Evolutionary conservation across 2,113 vertebrate species (phyloP), one percentile per base, ranked within the genome.

Genomic region (Cyprinodon variegatus): DNA sequence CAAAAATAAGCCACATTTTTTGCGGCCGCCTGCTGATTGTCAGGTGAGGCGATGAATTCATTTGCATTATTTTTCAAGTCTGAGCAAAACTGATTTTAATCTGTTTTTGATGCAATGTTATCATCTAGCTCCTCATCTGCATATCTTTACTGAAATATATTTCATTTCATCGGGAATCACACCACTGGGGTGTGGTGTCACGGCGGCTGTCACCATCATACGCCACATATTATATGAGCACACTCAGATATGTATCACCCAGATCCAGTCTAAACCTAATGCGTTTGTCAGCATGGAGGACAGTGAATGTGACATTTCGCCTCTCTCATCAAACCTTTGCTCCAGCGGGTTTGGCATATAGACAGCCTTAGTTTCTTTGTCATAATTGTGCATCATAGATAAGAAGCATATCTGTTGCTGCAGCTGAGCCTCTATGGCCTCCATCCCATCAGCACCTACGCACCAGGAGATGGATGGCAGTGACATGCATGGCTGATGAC

Each of bases 331-430:
- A 66, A 29, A 69, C 59, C 76, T 76, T 78, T 65, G 70, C 68
- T 77, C 70, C 65, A 53, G 70, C 78, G 66, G 84, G 73, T 76
- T 86, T 78, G 81, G 84, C 86, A 87, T 86, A 86, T 84, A 89
- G 88, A 88, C 88, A 86, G 76, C 41, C 3, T 64, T 64, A 76
- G 74, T 76, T 89, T 86, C 83, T 85, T 78, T 66, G 76, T 78
- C 68, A 77, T 89, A 88, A 91, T 92, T 86, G 91, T 66, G 76
- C 84, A 74, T 88, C 81, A 88, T 40, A 91, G 91, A 92, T 91
- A 91, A 89, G 89, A 88, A 74, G 78, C 83, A 69, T 91, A 92
- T 91, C 84, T 88, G 78, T 80, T 65, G 68, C 65, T 77, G 86
- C 89, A 88, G 89, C 84, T 87, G 87, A 77, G 79, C 79, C 85